Evolutionary conservation across 2,888 invertebrate genomes (phyloP).

Genomic region (Eupithecia centaureata): DNA sequence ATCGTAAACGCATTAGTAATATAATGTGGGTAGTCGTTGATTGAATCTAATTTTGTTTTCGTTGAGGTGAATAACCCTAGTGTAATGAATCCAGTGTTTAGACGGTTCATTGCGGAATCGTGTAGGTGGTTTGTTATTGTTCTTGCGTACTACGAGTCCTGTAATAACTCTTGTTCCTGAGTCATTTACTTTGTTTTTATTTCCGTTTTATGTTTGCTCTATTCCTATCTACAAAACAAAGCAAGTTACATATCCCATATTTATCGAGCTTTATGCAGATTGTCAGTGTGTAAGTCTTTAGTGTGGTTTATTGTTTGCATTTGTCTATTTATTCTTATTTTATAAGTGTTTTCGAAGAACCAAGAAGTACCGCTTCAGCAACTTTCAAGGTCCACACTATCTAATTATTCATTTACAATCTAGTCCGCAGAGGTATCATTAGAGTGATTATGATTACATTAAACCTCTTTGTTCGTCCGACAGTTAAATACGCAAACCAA

Average conservation of each 20-base stretch:
- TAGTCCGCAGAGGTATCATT: slow-evolving; percentile 54
- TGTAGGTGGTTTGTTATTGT: slow-evolving; percentile 43
- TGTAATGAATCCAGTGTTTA: slow-evolving; percentile 46
- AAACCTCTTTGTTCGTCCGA: slow-evolving; percentile 62
- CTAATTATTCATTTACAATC: slow-evolving; percentile 58
- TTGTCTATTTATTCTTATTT: background rate
- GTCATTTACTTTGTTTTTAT: slow-evolving; percentile 10
- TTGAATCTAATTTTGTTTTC: slow-evolving; percentile 76
- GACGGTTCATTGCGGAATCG: slow-evolving; percentile 40
- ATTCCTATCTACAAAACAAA: background rate
- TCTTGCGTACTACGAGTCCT: slow-evolving; percentile 37
- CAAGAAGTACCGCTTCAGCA: slow-evolving; percentile 42
- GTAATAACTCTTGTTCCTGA: slow-evolving; percentile 23
- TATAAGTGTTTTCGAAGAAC: slow-evolving; percentile 24
- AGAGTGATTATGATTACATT: slow-evolving; percentile 55
- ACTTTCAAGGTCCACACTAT: slow-evolving; percentile 54
- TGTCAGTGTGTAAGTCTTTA: background rate
- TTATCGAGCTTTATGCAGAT: background rate
- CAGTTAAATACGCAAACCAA: slow-evolving; percentile 48
- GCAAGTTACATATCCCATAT: background rate
- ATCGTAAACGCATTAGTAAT: slow-evolving; percentile 76
- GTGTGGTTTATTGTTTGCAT: background rate
- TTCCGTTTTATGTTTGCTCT: slow-evolving; percentile 2
- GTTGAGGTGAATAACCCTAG: slow-evolving; percentile 71
- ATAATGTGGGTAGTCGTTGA: slow-evolving; percentile 72